phyloP scores from a whole-genome alignment of 2,888 invertebrate genomes.

The Sialis lutaria region DNA sequence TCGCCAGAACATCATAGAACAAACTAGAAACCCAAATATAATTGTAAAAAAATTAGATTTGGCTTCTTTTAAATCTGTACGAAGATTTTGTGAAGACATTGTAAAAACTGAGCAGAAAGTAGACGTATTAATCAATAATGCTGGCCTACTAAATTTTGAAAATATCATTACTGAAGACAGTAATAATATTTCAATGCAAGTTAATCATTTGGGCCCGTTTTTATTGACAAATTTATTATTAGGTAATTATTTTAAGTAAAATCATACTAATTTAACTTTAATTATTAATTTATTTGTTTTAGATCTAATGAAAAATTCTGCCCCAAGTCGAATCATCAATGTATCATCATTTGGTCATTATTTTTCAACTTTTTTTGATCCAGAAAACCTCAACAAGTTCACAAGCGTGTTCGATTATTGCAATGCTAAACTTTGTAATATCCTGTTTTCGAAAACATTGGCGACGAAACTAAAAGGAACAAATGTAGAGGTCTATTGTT shows the following conservation, averaged over 20 bases:
- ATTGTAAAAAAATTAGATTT: conserved; percentile 34
- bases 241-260: conserved; percentile 14
- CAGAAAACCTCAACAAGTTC: neutral
- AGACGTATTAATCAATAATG: conserved; percentile 40
- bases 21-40: conserved; percentile 45
- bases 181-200: conserved; percentile 38
- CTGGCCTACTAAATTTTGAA: conserved; percentile 30
- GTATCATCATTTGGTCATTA: conserved; percentile 15
- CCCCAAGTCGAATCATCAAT: conserved; percentile 20
- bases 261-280: neutral
- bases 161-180: conserved; percentile 34
- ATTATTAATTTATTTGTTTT: conserved; percentile 5
- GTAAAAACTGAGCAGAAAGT: conserved; percentile 28
- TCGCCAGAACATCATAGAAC: conserved; percentile 46
- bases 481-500: conserved; percentile 23
- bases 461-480: conserved; percentile 19
- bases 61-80: conserved; percentile 28
- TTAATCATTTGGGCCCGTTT: conserved; percentile 50
- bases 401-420: conserved; percentile 13
- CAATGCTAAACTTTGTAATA: conserved; percentile 22
- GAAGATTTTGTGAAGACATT: conserved; percentile 37
- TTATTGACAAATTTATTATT: conserved; percentile 40
- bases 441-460: conserved; percentile 21
- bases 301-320: conserved; percentile 21
- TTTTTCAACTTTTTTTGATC: neutral